Percentiles rank a stretch among this genome's conserved stretches.
Evolutionary conservation across 2,888 invertebrate genomes (phyloP).

Genomic region (Spilarctia lutea): DNA sequence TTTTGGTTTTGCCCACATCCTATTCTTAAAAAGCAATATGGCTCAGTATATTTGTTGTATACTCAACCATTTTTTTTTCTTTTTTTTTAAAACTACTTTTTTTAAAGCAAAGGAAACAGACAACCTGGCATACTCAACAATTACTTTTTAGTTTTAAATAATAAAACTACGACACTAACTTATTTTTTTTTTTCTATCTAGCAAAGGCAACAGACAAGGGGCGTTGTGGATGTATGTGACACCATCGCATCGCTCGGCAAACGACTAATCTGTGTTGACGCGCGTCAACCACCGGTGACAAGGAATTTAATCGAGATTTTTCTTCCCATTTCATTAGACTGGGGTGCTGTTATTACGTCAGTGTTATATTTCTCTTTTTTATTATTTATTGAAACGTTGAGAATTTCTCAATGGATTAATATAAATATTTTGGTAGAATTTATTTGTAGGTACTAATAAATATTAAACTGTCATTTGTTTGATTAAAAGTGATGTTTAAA

Average conservation of each 20-base stretch:
- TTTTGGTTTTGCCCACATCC: too few relatives aligned
- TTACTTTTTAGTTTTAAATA: too few relatives aligned
- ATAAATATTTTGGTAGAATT: not conserved
- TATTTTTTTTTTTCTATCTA: not conserved
- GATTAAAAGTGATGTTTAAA: not conserved
- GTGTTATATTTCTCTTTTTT: conserved; percentile 36
- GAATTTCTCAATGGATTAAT: conserved; percentile 13
- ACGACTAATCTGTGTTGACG: conserved; percentile 67
- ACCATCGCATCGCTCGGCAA: conserved; percentile 42
- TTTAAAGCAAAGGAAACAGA: too few relatives aligned
- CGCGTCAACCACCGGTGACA: conserved; percentile 61
- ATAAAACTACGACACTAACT: not conserved
- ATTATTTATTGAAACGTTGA: conserved; percentile 20
- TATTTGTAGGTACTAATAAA: not conserved
- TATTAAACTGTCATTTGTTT: not conserved
- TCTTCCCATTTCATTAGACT: conserved; percentile 60
- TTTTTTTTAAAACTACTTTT: too few relatives aligned
- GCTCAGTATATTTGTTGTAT: too few relatives aligned
- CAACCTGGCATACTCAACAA: too few relatives aligned
- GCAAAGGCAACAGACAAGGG: conserved; percentile 13
- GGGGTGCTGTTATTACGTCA: conserved; percentile 47
- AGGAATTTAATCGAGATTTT: conserved; percentile 61
- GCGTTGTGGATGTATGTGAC: conserved; percentile 29
- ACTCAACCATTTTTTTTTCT: too few relatives aligned
- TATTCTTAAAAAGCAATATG: too few relatives aligned